Base-by-base conservation (phyloP, 2,797 vertebrate genomes). In the Megaceryle alcyon region DNA sequence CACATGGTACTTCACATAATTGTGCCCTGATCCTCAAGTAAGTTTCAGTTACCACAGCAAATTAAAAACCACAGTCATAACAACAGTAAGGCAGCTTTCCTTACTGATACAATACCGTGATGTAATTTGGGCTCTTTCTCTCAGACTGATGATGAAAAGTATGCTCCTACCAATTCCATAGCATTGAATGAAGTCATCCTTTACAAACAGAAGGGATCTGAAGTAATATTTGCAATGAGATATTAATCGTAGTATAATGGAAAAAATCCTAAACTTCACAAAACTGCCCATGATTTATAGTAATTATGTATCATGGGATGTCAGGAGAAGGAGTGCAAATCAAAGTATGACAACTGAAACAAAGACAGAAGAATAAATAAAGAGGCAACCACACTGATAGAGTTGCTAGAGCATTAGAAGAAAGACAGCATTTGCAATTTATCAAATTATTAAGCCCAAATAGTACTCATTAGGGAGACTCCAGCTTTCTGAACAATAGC, bases 361-460 rank as follows among this genome's bases (percentile, higher is more conserved):
- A 91, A 90, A 92, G 49, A 57, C 17, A 63, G 25, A 88, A 86
- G 37, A 94, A 92, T 59, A 84, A 86, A 78, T 28, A 88, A 79
- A 89, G 71, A 93, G 23, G 31, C 12, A 91, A 81, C 12, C 41
- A 65, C 37, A 69, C 14, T 77, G 48, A 82, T 1, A 73, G 25
- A 85, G 21, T 64, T 91, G 13, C 49, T 75, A 78, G 22, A 21
- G 21, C 46, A 64, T 49, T 80, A 61, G 37, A 53, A 69, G 46
- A 82, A 88, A 92, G 88, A n/a, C 21, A 94, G 2, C 14, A 44
- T 11, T 83, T 70, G n/a, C 12, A 84, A 64, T 94, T 92, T 94
- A 31, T 94, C 46, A 82, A 72, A 51, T 37, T 43, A 90, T 90
- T 66, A 84, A 80, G n/a, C 10, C 86, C 43, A 86, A 31, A 70